Conservation (phyloP, 2,888 invertebrate species). For the Chelonus formosanus region DNA sequence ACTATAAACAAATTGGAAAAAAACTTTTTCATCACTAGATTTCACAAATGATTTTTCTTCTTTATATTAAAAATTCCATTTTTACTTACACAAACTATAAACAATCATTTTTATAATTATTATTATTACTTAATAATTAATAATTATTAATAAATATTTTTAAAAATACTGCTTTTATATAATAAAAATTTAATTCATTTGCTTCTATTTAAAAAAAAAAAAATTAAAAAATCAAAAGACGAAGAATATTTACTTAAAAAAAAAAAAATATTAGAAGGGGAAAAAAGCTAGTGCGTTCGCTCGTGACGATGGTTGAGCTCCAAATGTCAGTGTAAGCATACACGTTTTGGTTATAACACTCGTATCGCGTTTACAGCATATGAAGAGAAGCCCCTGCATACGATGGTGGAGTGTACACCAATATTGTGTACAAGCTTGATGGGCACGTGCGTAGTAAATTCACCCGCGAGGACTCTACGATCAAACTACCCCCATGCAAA, state of each 20-base stretch:
- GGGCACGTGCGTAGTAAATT: conserved; percentile 33
- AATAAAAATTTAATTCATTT: not conserved
- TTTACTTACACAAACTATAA: no score
- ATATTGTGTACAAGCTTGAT: conserved; percentile 10
- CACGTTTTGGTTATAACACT: conserved; percentile 15
- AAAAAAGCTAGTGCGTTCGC: conserved; percentile 11
- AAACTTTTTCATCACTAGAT: no score
- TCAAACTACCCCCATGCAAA: conserved; percentile 15
- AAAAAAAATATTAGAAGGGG: not conserved
- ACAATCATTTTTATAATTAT: no score
- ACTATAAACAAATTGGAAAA: no score
- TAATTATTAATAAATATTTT: no score
- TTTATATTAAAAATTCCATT: no score
- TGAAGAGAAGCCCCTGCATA: conserved; percentile 26
- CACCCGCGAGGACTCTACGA: conserved; percentile 18
- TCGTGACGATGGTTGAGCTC: conserved; percentile 24
- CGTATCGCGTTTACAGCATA: conserved; percentile 18
- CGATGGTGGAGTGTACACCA: not conserved
- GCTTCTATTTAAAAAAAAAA: no score
- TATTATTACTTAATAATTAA: no score
- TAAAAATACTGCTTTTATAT: no score
- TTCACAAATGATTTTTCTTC: no score
- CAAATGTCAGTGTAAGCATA: conserved; percentile 28
- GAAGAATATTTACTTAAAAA: no score
- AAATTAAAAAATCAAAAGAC: no score